Conservation (phyloP, 2,797 vertebrate genomes). For the Podarcis lilfordi region DNA sequence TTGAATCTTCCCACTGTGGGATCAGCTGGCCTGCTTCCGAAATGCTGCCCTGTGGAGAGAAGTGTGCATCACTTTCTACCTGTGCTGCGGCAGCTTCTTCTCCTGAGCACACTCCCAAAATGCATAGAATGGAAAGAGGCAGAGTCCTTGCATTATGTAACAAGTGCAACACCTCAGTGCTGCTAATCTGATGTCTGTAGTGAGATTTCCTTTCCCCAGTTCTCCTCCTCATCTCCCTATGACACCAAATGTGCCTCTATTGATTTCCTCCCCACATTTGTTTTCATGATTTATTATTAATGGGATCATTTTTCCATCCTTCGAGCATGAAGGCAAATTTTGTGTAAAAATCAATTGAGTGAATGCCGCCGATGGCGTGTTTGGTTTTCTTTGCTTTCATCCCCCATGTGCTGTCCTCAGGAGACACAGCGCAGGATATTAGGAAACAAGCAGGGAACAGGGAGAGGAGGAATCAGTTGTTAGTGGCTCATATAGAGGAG, state of each 20-base stretch:
- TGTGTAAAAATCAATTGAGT: conserved; percentile 85
- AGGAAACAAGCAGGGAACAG: conserved; percentile 55
- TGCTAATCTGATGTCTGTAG: conserved; percentile 4
- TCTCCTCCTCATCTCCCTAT: conserved; percentile 51
- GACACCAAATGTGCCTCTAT: conserved; percentile 76
- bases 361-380: conserved; percentile 73
- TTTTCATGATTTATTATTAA: conserved; percentile 85
- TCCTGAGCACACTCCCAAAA: not conserved
- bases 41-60: not conserved
- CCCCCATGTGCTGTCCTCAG: conserved; percentile 53
- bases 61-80: not conserved
- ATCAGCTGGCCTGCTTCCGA: not conserved
- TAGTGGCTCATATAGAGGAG: conserved; percentile 29
- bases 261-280: conserved; percentile 80
- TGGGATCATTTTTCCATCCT: conserved; percentile 81
- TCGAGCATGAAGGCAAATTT: conserved; percentile 81
- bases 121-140: not conserved
- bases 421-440: conserved; percentile 67
- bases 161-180: conserved; percentile 6
- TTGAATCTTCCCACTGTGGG: not conserved
- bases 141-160: conserved; percentile 24
- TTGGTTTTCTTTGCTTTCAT: conserved; percentile 79
- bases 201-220: conserved; percentile 40
- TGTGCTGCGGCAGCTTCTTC: conserved; percentile 2
- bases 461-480: conserved; percentile 31